phyloP scores from a whole-genome alignment of 2,888 invertebrate species.

The Drosophila prostipennis region DNA sequence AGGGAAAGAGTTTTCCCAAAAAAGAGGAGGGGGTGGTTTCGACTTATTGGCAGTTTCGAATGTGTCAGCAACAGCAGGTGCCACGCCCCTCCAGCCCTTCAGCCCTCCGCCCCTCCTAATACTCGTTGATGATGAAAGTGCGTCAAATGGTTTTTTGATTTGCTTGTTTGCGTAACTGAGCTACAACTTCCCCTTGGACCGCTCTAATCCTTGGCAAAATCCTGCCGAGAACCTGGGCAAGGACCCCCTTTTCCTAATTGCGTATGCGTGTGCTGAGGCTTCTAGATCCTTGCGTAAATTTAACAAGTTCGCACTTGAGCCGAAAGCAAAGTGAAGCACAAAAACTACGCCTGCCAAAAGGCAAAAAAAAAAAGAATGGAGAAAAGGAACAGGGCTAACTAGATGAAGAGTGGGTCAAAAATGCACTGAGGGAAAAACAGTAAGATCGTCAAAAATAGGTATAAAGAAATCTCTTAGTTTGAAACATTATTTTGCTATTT shows the following conservation, averaged over 20 bases:
- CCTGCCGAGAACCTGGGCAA: neutral
- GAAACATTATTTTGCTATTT: neutral
- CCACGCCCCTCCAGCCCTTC: constrained; percentile 27
- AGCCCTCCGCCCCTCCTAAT: constrained; percentile 1
- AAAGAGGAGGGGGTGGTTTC: constrained; percentile 7
- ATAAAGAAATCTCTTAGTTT: neutral
- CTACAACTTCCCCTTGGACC: constrained; percentile 26
- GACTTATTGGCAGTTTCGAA: constrained; percentile 75
- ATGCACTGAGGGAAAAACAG: neutral
- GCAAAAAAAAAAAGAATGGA: constrained; percentile 8
- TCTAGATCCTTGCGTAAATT: constrained; percentile 72
- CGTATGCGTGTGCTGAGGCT: constrained; percentile 72
- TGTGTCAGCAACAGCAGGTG: constrained; percentile 77
- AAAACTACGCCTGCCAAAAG: constrained; percentile 53
- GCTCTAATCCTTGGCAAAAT: constrained; percentile 2
- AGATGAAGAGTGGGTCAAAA: constrained; percentile 18
- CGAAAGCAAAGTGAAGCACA: constrained; percentile 62
- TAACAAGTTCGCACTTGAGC: constrained; percentile 77
- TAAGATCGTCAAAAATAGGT: too few relatives aligned
- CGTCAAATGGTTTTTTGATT: constrained; percentile 80
- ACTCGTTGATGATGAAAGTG: constrained; percentile 73
- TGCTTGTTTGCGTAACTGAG: constrained; percentile 73
- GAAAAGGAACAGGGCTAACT: constrained; percentile 14
- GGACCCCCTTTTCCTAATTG: constrained; percentile 53
- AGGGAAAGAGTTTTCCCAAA: neutral